These are phyloP conservation scores for Seriola aureovittata DNA, from an alignment of 2,113 vertebrate genomes.

Conservation along the genomic window DNA sequence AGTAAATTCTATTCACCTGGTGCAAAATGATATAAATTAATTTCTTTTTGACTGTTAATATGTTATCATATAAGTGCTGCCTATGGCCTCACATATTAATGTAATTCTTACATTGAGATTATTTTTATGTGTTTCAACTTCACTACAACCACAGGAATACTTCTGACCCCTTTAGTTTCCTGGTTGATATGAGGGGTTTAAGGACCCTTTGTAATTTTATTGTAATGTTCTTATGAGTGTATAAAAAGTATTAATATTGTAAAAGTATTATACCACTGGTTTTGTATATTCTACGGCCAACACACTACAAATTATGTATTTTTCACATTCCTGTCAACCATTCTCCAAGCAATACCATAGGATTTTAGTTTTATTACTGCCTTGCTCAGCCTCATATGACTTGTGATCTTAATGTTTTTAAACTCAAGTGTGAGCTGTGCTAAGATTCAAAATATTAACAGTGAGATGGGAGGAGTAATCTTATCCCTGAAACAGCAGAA, in stretches of 20 bases:
- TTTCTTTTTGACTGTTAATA: not conserved
- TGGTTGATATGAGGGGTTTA: not conserved
- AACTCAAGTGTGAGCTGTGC: not conserved
- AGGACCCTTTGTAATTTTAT: not conserved
- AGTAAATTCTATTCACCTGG: not conserved
- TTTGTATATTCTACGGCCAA: not conserved
- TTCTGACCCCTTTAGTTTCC: conserved; percentile 6
- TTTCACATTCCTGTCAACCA: not conserved
- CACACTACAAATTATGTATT: not conserved
- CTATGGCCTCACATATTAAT: not conserved
- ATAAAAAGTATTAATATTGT: not conserved
- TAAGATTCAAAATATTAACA: not conserved
- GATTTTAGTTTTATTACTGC: not conserved
- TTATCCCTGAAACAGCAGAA: conserved; percentile 1
- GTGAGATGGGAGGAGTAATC: not conserved
- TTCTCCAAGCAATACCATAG: not conserved
- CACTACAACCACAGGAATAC: not conserved
- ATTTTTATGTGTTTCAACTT: conserved; percentile 5
- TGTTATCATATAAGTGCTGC: not conserved
- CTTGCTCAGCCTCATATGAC: not conserved
- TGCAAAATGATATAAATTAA: not conserved
- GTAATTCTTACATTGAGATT: not conserved
- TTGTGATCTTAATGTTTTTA: not conserved
- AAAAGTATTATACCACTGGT: not conserved
- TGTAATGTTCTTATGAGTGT: not conserved